Percentiles rank a stretch among this genome's conserved stretches.
These are phyloP conservation scores for Platypus cylindrus DNA, from an alignment of 2,888 invertebrate genomes.

Conservation along the genomic window DNA sequence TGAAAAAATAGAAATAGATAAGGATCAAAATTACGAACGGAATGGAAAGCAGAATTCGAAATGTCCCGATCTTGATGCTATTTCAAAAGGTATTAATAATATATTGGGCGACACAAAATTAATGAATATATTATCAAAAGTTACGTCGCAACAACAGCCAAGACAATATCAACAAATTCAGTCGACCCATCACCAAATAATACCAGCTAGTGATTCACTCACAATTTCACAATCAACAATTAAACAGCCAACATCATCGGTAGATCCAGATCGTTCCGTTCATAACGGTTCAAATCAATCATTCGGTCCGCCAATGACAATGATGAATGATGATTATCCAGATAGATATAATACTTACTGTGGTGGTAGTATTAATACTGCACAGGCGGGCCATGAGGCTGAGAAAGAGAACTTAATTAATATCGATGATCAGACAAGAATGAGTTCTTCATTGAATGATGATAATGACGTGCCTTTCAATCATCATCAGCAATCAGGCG, in stretches of 20 bases:
- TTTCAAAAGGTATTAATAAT: constrained; percentile 37
- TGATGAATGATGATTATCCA: constrained; percentile 20
- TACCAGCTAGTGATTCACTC: too few species aligned
- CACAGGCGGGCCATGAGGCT: constrained; percentile 7
- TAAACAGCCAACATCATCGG: too few species aligned
- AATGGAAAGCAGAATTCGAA: constrained; percentile 5
- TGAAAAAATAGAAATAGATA: constrained; percentile 14
- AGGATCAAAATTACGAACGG: constrained; percentile 2
- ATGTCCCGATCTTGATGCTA: constrained; percentile 42
- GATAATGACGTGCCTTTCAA: neutral
- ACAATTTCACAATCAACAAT: too few species aligned
- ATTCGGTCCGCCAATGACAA: too few species aligned
- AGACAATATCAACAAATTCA: neutral
- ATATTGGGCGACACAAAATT: constrained; percentile 52
- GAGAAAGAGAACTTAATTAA: constrained; percentile 23
- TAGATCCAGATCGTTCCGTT: too few species aligned
- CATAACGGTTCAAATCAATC: too few species aligned
- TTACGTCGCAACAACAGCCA: constrained; percentile 29
- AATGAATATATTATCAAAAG: constrained; percentile 44
- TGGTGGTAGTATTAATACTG: neutral
- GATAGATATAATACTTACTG: constrained; percentile 9
- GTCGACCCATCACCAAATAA: too few species aligned
- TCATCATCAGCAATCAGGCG: neutral
- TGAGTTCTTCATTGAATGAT: constrained; percentile 26
- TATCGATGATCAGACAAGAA: constrained; percentile 30